phyloP scores from a whole-genome alignment of 2,888 invertebrate species.

The Noctua comes region DNA sequence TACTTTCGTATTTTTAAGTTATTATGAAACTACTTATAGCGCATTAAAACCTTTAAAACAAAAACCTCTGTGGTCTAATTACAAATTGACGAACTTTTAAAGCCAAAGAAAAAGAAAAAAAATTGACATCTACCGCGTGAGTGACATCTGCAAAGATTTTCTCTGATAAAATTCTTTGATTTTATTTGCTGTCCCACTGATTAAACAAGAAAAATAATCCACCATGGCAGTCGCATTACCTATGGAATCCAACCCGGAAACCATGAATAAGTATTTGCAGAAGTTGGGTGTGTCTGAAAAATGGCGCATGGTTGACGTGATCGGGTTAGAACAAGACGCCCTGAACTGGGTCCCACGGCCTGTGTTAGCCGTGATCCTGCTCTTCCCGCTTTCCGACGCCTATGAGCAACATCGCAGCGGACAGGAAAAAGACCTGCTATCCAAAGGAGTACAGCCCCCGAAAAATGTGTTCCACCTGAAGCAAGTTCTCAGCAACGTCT shows the following conservation, averaged over 20 bases:
- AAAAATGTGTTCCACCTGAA: conserved; percentile 95
- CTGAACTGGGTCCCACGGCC: conserved; percentile 96
- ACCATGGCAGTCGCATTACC: conserved; percentile 79
- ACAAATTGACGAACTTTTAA: not conserved
- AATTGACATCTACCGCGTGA: conserved; percentile 24
- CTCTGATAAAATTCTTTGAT: conserved; percentile 23
- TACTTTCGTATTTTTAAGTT: not conserved
- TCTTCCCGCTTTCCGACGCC: conserved; percentile 96
- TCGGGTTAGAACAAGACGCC: conserved; percentile 96
- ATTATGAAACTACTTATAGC: not conserved
- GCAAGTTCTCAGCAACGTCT: conserved; percentile 97
- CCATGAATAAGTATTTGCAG: conserved; percentile 92
- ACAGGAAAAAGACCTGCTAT: conserved; percentile 91
- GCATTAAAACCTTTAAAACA: not conserved
- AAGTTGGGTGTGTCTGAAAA: conserved; percentile 94
- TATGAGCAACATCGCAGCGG: conserved; percentile 92
- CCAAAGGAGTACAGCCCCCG: conserved; percentile 89
- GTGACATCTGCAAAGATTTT: conserved; percentile 18
- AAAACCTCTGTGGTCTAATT: not conserved
- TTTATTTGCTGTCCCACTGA: conserved; percentile 22
- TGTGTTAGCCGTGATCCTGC: conserved; percentile 95
- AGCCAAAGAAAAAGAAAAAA: conserved; percentile 16
- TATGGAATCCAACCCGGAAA: conserved; percentile 91
- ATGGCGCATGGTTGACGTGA: conserved; percentile 97
- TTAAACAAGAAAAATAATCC: conserved; percentile 5